Evolutionary conservation across 2,113 vertebrate species (phyloP).

Genomic region (Cynopterus brachyotis): DNA sequence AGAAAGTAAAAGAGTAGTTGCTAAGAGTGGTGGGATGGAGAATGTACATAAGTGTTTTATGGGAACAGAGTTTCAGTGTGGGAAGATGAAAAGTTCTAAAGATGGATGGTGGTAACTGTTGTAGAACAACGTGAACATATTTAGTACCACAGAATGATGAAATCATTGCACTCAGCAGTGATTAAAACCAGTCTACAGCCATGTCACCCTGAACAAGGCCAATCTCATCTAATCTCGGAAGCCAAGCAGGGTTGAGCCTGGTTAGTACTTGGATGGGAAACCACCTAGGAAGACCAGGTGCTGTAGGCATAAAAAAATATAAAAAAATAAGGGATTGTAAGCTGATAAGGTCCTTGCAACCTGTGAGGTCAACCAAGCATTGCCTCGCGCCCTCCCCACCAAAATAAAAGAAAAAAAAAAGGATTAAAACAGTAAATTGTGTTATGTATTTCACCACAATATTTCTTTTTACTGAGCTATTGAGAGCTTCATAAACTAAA

Average conservation of each 20-base stretch:
- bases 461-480: background rate
- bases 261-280: too few species aligned
- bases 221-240: too few species aligned
- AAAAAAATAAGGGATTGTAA: too few species aligned
- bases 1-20: background rate
- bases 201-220: too few species aligned
- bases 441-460: background rate
- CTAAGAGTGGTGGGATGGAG: background rate
- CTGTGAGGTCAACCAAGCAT: too few species aligned
- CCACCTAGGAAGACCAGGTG: too few species aligned
- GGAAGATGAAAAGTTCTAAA: background rate
- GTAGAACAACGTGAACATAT: background rate
- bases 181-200: background rate
- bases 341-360: too few species aligned
- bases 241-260: too few species aligned
- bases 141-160: background rate
- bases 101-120: background rate
- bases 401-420: too few species aligned
- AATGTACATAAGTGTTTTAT: background rate
- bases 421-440: background rate
- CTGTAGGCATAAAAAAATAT: too few species aligned
- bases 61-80: background rate
- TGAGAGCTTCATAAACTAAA: background rate
- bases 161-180: background rate
- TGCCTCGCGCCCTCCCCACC: too few species aligned